Base-by-base conservation (phyloP, 2,888 invertebrate species). In the Limnephilus lunatus region DNA sequence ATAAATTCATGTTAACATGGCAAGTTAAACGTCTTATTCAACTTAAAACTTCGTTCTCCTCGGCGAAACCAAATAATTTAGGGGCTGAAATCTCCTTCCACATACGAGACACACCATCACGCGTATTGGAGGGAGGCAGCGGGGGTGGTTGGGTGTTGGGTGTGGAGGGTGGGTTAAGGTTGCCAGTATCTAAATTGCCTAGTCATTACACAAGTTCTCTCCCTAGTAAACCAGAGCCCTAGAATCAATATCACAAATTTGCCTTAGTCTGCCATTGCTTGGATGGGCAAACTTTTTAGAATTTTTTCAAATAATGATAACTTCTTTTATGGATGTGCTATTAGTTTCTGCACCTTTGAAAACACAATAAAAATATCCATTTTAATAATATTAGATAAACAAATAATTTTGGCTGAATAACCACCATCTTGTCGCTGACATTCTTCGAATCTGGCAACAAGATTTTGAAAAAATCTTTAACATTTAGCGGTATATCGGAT, bases 191-290 rank as follows among this genome's bases (percentile, higher is more conserved):
- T 87, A 87, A 87, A 87, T 87, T 87, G 87, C 87, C 87, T 87
- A 87, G 87, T 87, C 87, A 87, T 87, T 87, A 87, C 87, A 87
- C 68, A 68, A 87, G 87, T 87, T 87, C 32, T 87, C 87, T 87
- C 87, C 87, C 87, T 87, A 87, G 87, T 87, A 87, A 86, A 87
- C 53, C 31, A 53, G 68, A 91, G 86, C 91, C 81, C 86, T 86
- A 91, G 91, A 91, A 87, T 91, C 91, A 86, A 91, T 91, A 91
- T 81, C 86, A 86, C 91, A 91, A 91, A 91, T 91, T 91, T 90
- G 87, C 87, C 87, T 87, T 87, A 87, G 35, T 68, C 68, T 87
- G 31, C 87, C 25, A 19, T 25, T 25, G 25, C 68, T 68, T 68
- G 68, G 68, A 25, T 68, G 68, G 68, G n/a, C 25, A 68, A 68